Evolutionary conservation across 2,113 vertebrate species (phyloP).

Genomic region (Candoia aspera): DNA sequence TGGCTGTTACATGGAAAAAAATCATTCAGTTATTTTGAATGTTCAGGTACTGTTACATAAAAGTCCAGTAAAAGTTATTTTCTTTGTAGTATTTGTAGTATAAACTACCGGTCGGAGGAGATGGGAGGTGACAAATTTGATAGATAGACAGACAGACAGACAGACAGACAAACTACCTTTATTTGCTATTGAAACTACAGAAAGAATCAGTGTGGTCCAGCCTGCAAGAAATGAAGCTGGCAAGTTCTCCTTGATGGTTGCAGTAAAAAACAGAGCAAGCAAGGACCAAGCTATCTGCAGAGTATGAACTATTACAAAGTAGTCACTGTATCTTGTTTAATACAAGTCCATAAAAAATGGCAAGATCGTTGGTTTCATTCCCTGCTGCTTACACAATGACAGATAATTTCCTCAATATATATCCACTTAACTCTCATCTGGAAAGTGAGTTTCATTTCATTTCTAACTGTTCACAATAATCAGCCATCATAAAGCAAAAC

Average conservation of each 20-base stretch:
- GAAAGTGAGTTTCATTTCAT: conserved; percentile 6
- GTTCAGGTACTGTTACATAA: neutral
- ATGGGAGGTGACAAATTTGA: too few species aligned
- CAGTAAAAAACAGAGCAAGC: neutral
- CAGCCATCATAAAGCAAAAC: neutral
- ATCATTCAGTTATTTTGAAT: neutral
- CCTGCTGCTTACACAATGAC: conserved; percentile 53
- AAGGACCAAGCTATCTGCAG: neutral
- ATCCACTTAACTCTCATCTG: neutral
- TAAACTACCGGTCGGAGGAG: too few species aligned
- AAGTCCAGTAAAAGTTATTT: neutral
- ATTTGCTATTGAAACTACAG: neutral
- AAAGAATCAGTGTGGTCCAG: conserved; percentile 8
- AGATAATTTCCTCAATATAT: conserved; percentile 34
- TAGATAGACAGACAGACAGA: too few species aligned
- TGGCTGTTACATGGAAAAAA: too few species aligned
- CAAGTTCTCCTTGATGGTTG: neutral
- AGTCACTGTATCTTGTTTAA: conserved; percentile 24
- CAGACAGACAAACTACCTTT: too few species aligned
- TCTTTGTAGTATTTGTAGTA: neutral
- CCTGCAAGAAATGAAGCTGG: too few species aligned
- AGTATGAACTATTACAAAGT: neutral
- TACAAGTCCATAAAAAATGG: conserved; percentile 34
- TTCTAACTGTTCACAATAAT: neutral
- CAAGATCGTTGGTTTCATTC: conserved; percentile 31